These are phyloP conservation scores for Gopherus evgoodei DNA, from an alignment of 2,113 vertebrate genomes.

Conservation along the genomic window DNA sequence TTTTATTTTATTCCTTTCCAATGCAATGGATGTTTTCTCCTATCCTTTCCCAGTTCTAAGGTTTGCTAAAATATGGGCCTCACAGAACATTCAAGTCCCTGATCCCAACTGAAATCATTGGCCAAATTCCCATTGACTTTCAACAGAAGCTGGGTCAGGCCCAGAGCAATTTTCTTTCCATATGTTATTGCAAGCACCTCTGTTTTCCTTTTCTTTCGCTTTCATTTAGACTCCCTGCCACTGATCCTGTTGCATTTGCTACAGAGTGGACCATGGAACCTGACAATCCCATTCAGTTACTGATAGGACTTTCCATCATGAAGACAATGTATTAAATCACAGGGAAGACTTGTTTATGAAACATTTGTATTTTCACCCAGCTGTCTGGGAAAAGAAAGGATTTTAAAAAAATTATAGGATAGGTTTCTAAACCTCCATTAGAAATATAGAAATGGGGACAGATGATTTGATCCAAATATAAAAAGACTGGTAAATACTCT, in stretches of 20 bases:
- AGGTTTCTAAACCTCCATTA: background rate
- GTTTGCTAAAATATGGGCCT: background rate
- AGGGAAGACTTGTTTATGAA: conserved; percentile 16
- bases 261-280: background rate
- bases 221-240: background rate
- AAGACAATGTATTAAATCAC: conserved; percentile 49
- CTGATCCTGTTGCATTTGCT: conserved; percentile 5
- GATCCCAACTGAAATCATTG: background rate
- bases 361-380: conserved; percentile 18
- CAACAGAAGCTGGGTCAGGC: background rate
- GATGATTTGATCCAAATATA: background rate
- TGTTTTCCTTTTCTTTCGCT: background rate
- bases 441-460: background rate
- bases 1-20: background rate
- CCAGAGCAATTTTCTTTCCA: background rate
- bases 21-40: background rate
- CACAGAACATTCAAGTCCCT: background rate
- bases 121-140: background rate
- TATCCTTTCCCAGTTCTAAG: background rate
- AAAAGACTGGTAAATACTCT: background rate
- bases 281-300: conserved; percentile 22
- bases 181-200: background rate
- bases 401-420: background rate
- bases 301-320: conserved; percentile 21
- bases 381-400: background rate